Percentiles rank a stretch among this genome's conserved stretches.
Evolutionary conservation across 2,888 invertebrate species (phyloP).

Genomic region (Limulus polyphemus): DNA sequence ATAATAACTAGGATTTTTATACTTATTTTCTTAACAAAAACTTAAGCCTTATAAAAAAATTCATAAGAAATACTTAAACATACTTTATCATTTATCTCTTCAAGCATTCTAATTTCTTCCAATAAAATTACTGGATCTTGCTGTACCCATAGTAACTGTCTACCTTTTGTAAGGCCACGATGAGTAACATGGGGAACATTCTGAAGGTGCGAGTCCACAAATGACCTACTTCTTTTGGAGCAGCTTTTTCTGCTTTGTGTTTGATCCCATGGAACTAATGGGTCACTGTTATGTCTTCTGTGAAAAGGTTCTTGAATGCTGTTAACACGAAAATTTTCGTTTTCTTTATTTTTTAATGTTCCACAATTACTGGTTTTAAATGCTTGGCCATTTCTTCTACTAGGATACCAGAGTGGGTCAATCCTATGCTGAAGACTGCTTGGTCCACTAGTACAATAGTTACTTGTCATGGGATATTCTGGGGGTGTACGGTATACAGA

Average conservation of each 20-base stretch:
- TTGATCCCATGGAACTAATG: constrained; percentile 5
- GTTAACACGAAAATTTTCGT: too few species aligned
- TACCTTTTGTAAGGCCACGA: background rate
- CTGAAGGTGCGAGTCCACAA: constrained; percentile 2
- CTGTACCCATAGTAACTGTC: background rate
- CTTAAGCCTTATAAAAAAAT: too few species aligned
- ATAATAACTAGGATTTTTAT: too few species aligned
- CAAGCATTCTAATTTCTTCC: constrained; percentile 11
- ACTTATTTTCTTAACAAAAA: too few species aligned
- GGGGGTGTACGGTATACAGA: too few species aligned
- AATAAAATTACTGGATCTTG: constrained; percentile 6
- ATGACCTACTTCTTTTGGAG: constrained; percentile 3
- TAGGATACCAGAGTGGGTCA: too few species aligned
- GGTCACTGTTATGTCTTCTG: constrained; percentile 15
- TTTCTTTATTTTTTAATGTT: too few species aligned
- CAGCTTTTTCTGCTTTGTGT: constrained; percentile 1
- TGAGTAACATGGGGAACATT: background rate
- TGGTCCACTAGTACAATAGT: too few species aligned
- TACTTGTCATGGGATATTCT: too few species aligned
- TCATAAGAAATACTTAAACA: background rate
- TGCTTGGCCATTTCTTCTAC: too few species aligned
- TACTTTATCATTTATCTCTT: constrained; percentile 14
- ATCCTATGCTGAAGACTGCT: too few species aligned
- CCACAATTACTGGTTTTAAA: too few species aligned
- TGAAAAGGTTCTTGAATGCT: background rate